Evolutionary conservation across 2,113 vertebrate species (phyloP).

Genomic region (Mormyrus iriodes): DNA sequence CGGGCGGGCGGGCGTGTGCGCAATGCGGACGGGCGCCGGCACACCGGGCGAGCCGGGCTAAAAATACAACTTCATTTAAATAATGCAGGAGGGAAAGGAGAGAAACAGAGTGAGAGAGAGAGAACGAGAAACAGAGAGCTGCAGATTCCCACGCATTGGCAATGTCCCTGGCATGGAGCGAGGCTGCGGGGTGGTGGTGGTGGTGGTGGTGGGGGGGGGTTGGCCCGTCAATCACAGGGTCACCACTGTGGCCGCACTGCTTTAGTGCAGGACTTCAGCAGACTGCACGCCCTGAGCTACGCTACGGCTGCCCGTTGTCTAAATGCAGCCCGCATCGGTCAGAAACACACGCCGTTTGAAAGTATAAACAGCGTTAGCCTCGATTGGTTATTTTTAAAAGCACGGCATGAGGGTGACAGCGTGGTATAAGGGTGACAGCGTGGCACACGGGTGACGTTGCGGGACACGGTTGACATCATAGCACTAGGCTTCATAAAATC

Average conservation of each 20-base stretch:
- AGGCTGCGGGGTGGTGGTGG: background rate
- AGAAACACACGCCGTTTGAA: background rate
- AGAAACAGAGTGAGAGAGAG: background rate
- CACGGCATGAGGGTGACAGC: background rate
- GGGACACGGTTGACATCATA: background rate
- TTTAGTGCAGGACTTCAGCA: background rate
- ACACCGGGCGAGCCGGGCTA: constrained; percentile 25
- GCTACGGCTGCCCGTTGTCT: background rate
- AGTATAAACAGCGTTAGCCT: background rate
- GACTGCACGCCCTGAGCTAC: background rate
- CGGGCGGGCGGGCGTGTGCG: background rate
- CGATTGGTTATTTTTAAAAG: background rate
- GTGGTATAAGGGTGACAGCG: background rate
- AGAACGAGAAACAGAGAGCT: background rate
- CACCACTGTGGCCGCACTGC: background rate
- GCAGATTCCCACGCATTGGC: background rate
- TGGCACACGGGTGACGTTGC: background rate
- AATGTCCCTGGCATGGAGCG: background rate
- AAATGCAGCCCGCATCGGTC: background rate
- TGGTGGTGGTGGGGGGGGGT: background rate
- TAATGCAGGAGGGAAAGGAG: constrained; percentile 1
- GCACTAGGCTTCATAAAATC: background rate
- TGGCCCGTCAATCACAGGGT: background rate
- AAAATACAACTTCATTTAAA: constrained; percentile 37
- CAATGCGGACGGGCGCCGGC: background rate